These are phyloP conservation scores for Apantesis nais DNA, from an alignment of 2,888 invertebrate species.

Conservation along the genomic window DNA sequence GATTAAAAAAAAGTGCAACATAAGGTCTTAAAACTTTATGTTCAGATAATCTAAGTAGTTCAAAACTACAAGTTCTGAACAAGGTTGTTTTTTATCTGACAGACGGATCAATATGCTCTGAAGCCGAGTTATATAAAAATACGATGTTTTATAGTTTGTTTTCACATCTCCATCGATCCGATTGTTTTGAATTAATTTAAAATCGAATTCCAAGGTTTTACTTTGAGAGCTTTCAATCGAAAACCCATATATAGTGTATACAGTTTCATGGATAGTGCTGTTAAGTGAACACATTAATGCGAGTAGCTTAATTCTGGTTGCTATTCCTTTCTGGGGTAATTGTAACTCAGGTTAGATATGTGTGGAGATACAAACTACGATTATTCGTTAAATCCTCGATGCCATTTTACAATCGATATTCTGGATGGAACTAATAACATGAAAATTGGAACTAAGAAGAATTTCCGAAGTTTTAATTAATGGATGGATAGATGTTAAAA, in stretches of 20 bases:
- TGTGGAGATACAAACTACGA: not conserved
- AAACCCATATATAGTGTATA: constrained; percentile 15
- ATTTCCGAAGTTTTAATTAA: not conserved
- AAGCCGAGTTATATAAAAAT: constrained; percentile 38
- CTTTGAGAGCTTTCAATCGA: constrained; percentile 17
- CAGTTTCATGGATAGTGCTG: constrained; percentile 7
- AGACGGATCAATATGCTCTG: constrained; percentile 35
- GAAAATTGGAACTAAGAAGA: not conserved
- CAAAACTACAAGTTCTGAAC: constrained; percentile 6
- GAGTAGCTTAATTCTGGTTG: not conserved
- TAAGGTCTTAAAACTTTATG: constrained; percentile 8
- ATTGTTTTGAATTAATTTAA: constrained; percentile 49
- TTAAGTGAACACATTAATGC: not conserved
- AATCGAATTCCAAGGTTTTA: constrained; percentile 45
- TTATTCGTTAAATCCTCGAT: not conserved
- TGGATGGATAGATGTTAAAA: not conserved
- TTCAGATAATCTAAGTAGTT: constrained; percentile 12
- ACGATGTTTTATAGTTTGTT: constrained; percentile 47
- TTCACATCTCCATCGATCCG: constrained; percentile 29
- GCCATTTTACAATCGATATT: not conserved
- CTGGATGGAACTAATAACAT: not conserved
- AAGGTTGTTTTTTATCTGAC: constrained; percentile 34
- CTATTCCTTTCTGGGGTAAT: not conserved
- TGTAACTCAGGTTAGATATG: not conserved
- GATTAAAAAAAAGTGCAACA: constrained; percentile 16